phyloP scores from a whole-genome alignment of 2,797 vertebrate genomes.

The Spinibarbus caldwelli region DNA sequence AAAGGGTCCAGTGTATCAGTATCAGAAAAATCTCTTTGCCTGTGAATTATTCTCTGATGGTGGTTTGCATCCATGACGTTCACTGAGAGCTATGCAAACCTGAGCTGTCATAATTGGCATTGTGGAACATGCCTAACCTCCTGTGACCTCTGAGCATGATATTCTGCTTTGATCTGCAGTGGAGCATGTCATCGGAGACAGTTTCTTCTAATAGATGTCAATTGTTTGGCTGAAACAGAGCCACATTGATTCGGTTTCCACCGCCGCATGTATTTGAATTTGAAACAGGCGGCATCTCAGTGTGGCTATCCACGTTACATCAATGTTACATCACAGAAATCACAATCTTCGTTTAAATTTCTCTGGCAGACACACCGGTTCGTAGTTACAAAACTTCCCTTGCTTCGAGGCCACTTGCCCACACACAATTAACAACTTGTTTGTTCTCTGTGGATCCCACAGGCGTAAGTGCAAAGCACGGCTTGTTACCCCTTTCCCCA shows the following conservation, averaged over 20 bases:
- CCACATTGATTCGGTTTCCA: not conserved
- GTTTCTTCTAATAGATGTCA: constrained; percentile 64
- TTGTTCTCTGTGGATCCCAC: constrained; percentile 74
- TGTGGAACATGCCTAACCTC: constrained; percentile 52
- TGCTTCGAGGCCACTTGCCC: constrained; percentile 53
- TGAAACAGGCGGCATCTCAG: not conserved
- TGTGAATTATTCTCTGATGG: not conserved
- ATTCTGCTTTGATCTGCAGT: constrained; percentile 63
- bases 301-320: not conserved
- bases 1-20: not conserved
- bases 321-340: constrained; percentile 5
- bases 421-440: constrained; percentile 80
- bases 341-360: not conserved
- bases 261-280: not conserved
- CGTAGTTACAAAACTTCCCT: constrained; percentile 38
- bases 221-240: constrained; percentile 59
- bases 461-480: constrained; percentile 62
- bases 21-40: not conserved
- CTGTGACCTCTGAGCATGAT: constrained; percentile 43
- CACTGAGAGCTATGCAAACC: constrained; percentile 21
- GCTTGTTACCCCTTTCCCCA: constrained; percentile 71
- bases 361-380: constrained; percentile 16
- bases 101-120: not conserved
- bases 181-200: constrained; percentile 48
- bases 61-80: constrained; percentile 15